Evolutionary conservation across 2,797 vertebrate species (phyloP), one percentile per base, ranked within the genome.

Genomic region (Phoxinus dragarum): DNA sequence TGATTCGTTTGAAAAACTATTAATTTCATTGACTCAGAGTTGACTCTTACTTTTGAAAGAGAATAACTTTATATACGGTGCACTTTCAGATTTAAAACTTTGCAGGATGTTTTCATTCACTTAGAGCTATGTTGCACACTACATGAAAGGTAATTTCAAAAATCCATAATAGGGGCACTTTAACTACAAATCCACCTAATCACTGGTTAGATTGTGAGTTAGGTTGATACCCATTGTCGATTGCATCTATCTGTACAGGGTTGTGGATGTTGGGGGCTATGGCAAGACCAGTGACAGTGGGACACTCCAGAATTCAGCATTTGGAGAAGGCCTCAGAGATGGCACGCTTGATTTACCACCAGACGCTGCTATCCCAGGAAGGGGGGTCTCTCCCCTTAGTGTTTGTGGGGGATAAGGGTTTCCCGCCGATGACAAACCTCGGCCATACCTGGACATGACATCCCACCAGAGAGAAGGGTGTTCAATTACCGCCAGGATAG

Each of bases 401-500:
- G 12, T 61, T 82, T 82, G 68, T 82, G 66, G 81, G 67, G 21
- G 52, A 73, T 40, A 5, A 82, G 69, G 17, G 3, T 10, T 73
- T 56, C 9, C 81, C 14, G 2, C 52, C 34, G 2, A 14, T 12
- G 19, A 56, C 19, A 21, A 56, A 74, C 44, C 44, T 84, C 21
- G 31, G 36, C 73, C 36, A 40, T 78, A 68, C 36, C 61, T 52
- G 61, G 73, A 49, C 44, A 19, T 73, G n/a, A 73, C n/a, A 49
- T 73, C 71, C 71, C n/a, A 73, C n/a, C n/a, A 5, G 74, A 83
- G 4, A 52, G 6, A 69, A 83, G 36, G 27, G 40, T 66, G 10
- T 66, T 64, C n/a, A 64, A 47, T 64, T 75, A 83, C 71, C 21
- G 52, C 52, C 21, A 1, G 19, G 52, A 19, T 14, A 64, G 67